Base-by-base conservation (phyloP, 2,113 vertebrate species). In the Clarias macrocephalus region DNA sequence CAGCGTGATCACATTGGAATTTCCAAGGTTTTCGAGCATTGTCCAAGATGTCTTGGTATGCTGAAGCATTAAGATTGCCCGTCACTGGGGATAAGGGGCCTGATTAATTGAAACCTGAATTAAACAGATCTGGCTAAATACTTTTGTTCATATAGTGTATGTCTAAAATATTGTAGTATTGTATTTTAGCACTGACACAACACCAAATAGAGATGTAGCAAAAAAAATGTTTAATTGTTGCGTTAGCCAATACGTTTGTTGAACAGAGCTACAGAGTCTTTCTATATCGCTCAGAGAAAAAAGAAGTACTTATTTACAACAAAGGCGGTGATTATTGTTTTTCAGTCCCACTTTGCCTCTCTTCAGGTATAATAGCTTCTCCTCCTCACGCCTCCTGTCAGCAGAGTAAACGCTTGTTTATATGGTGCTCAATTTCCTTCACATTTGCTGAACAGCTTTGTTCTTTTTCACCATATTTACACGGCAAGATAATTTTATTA, bases 301-400 rank as follows among this genome's bases (percentile, higher is more conserved):
- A 60, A 37, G 18, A 63, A 6, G 33, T 52, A 65, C 11, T 48
- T 10, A 28, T 83, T 65, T 52, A 5, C 37, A 19, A 66, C 81
- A 83, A 83, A 66, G 18, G 80, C 62, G 28, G 3, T 28, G 42
- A 65, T 52, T 48, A 52, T 52, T 60, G 54, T 52, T 66, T 52
- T 52, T 66, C 60, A 52, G 23, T 54, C 62, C 23, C 62, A 48
- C 15, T 23, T 66, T 66, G 21, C 62, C 37, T 83, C 63, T 66
- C 37, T 83, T 83, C 62, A 83, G 62, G 37, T 52, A 48, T 60
- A 81, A 62, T 23, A 66, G 37, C 63, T 19, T 66, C 13, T 65
- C 42, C 16, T 82, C 37, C 62, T 54, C 42, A 66, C 25, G 9
- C 60, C 37, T 12, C 62, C 28, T 54, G 66, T 66, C 62, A 65